Evolutionary conservation across 2,888 invertebrate species (phyloP), one percentile per base, ranked within the genome.

Genomic region (Polydesmus complanatus): DNA sequence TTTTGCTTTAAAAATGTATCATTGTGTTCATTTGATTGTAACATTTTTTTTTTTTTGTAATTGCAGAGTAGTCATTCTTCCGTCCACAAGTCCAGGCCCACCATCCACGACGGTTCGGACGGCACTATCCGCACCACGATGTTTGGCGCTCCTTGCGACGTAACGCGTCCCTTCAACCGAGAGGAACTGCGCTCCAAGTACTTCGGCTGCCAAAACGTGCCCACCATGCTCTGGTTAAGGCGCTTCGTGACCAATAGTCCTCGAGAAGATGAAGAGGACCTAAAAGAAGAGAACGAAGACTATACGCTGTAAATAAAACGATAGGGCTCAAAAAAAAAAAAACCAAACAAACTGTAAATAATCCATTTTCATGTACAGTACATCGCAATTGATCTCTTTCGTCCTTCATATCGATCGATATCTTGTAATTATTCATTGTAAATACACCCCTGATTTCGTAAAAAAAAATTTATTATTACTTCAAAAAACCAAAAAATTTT

Each of bases 61-160:
- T 27, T 23, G 47, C 8, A 73, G 73, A 68, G 68, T 23, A 59
- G 65, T 2, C 64, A 64, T 25, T 56, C 62, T n/a, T 58, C 64
- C n/a, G 67, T 75, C 62, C 66, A 65, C 19, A 67, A 67, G n/a
- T 76, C 75, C 1, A 70, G 68, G 2, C 75, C 75, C 2, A 67
- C 70, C 11, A 65, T 69, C 52, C 69, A 68, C 47, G 72, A 73
- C 53, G 72, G 73, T 1, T 68, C 70, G 11, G 67, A 69, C 27
- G 73, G 73, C 2, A 66, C 67, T 21, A 65, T 67, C 1, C 68
- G 69, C 60, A 65, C 70, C 3, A 77, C 76, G 19, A 68, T 78
- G 14, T 74, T 74, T 65, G 78, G 78, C 2, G 76, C 77, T 0
- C 77, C 77, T 0, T 78, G 77, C 67, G 72, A 75, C 65, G 71